Evolutionary conservation across 2,797 vertebrate species (phyloP).

Genomic region (Lerista edwardsae): DNA sequence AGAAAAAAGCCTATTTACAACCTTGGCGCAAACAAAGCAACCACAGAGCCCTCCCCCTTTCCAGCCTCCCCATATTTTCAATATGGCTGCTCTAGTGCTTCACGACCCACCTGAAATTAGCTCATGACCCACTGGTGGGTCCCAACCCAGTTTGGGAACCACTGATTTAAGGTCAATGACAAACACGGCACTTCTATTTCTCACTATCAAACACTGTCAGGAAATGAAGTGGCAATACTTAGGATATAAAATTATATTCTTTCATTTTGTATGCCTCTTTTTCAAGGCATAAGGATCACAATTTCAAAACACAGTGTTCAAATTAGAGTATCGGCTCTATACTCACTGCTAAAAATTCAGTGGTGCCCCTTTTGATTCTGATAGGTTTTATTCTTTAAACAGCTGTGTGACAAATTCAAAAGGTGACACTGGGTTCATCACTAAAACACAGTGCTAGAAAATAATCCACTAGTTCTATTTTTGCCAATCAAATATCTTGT

Average conservation of each 20-base stretch:
- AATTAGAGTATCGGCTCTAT: neutral
- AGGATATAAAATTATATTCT: neutral
- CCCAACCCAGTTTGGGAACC: too few relatives aligned
- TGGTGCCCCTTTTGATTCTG: neutral
- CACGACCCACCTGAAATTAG: too few relatives aligned
- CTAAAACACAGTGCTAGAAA: too few relatives aligned
- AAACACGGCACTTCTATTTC: neutral
- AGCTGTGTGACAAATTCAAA: neutral
- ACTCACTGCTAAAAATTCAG: neutral
- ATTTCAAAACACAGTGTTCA: neutral
- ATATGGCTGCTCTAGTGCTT: too few relatives aligned
- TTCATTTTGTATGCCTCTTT: neutral
- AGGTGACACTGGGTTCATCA: neutral
- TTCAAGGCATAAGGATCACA: neutral
- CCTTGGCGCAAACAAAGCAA: too few relatives aligned
- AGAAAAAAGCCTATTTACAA: too few relatives aligned
- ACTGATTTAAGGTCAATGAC: too few relatives aligned
- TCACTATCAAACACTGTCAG: neutral
- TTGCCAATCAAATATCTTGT: neutral
- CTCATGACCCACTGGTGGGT: too few relatives aligned
- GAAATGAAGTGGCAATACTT: neutral
- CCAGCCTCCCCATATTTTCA: too few relatives aligned
- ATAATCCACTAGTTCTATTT: neutral
- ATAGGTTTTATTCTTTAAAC: neutral
- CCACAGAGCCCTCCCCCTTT: too few relatives aligned